These are phyloP conservation scores for Umimayanthus chanpuru DNA, from an alignment of 92 coral and sea anemone species.

Conservation along the genomic window DNA sequence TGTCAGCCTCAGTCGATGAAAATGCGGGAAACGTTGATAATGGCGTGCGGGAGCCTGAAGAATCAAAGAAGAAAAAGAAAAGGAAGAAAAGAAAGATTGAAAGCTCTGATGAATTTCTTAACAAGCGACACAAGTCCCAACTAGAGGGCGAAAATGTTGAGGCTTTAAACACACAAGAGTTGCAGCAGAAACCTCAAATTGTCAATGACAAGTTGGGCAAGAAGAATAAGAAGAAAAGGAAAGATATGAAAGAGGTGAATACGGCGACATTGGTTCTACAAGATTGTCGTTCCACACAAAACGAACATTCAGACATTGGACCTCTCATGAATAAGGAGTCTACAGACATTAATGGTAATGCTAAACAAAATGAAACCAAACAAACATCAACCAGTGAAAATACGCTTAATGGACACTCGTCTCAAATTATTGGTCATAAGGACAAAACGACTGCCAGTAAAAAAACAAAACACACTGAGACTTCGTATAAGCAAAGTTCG, in stretches of 20 bases:
- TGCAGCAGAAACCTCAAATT: background rate
- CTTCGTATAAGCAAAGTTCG: background rate
- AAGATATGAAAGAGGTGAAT: background rate
- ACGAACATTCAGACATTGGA: background rate
- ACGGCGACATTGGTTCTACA: background rate
- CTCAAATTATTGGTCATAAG: background rate
- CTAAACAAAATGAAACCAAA: background rate
- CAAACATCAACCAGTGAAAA: background rate
- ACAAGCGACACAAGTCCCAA: conserved; percentile 22
- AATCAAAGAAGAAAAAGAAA: conserved; percentile 15
- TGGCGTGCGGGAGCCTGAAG: conserved; percentile 5
- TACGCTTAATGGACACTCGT: background rate
- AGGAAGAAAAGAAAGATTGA: conserved; percentile 12
- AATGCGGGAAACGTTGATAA: background rate
- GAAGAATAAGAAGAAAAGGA: conserved; percentile 32
- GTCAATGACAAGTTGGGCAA: background rate
- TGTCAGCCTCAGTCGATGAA: background rate
- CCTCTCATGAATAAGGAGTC: background rate
- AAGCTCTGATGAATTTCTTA: conserved; percentile 5
- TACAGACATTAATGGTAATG: background rate
- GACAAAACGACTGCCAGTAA: background rate
- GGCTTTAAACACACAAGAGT: background rate
- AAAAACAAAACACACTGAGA: background rate
- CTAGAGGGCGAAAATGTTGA: conserved; percentile 20
- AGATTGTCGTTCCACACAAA: background rate